A percentile compares a stretch with the other conserved stretches of the same genome.
Evolutionary conservation across 2,888 invertebrate species (phyloP).

Genomic region (Cabera pusaria): DNA sequence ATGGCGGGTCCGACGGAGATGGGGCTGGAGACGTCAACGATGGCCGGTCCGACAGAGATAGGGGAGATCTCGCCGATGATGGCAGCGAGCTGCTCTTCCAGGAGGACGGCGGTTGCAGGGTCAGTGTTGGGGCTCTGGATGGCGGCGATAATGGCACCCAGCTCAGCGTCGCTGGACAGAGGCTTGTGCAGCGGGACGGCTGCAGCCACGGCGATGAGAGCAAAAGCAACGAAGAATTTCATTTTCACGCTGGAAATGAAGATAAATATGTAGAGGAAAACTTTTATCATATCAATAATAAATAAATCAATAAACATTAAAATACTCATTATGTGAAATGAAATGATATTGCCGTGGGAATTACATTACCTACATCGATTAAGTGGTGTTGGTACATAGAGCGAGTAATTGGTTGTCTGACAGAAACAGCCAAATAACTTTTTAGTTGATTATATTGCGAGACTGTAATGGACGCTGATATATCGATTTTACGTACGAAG

Average conservation of each 20-base stretch:
- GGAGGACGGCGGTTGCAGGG: constrained; percentile 50
- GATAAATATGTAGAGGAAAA: constrained; percentile 1
- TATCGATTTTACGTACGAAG: too few species aligned
- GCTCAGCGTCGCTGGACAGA: constrained; percentile 26
- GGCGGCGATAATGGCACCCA: constrained; percentile 51
- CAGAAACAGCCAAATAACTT: too few species aligned
- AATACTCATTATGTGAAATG: too few species aligned
- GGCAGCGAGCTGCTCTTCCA: constrained; percentile 43
- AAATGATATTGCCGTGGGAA: too few species aligned
- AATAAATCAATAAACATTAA: too few species aligned
- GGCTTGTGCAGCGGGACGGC: constrained; percentile 40
- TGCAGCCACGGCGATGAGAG: constrained; percentile 49
- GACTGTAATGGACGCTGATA: too few species aligned
- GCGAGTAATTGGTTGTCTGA: too few species aligned
- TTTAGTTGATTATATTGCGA: too few species aligned
- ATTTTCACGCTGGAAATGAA: constrained; percentile 46
- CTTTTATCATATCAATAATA: too few species aligned
- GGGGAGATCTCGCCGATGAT: constrained; percentile 38
- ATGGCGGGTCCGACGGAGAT: constrained; percentile 31
- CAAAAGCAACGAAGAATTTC: constrained; percentile 60
- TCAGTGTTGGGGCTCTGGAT: constrained; percentile 57
- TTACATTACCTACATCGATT: too few species aligned
- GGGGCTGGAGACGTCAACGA: constrained; percentile 19
- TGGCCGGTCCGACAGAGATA: constrained; percentile 23
- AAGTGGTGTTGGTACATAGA: too few species aligned